Percentiles rank a stretch among this genome's conserved stretches.
Conservation (phyloP, 2,797 vertebrate genomes). For the Salarias fasciatus region DNA sequence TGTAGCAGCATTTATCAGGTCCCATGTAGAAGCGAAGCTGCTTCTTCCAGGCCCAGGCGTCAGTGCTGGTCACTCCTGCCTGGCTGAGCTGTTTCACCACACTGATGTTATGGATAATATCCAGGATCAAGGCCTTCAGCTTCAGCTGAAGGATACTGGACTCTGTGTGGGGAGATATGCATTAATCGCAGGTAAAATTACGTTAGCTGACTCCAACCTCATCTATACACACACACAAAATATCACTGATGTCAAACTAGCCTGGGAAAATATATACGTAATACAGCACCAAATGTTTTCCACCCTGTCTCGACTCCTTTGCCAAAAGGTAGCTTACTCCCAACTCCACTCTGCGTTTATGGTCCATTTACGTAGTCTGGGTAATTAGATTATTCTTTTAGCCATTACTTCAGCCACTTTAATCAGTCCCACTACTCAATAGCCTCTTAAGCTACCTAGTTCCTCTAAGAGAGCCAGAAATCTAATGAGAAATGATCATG, state of each 20-base stretch:
- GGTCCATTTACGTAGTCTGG: conserved; percentile 43
- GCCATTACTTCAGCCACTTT: conserved; percentile 50
- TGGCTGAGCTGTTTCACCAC: conserved; percentile 90
- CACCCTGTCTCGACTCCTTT: conserved; percentile 19
- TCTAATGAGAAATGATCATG: conserved; percentile 35
- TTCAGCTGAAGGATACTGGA: conserved; percentile 90
- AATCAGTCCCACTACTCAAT: conserved; percentile 48
- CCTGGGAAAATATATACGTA: too few species aligned
- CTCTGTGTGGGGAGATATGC: conserved; percentile 70
- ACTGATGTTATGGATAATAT: conserved; percentile 96
- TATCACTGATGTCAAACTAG: too few species aligned
- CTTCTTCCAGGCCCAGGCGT: conserved; percentile 95
- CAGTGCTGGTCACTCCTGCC: conserved; percentile 80
- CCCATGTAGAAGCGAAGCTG: conserved; percentile 95
- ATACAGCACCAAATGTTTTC: neutral
- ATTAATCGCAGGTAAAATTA: too few species aligned
- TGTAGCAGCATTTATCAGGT: conserved; percentile 83
- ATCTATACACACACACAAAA: too few species aligned
- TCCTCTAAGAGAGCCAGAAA: conserved; percentile 35
- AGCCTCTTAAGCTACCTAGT: conserved; percentile 31
- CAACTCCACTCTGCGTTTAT: conserved; percentile 42
- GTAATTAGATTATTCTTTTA: conserved; percentile 57
- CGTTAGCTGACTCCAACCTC: too few species aligned
- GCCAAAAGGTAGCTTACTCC: conserved; percentile 29
- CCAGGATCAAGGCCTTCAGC: conserved; percentile 95